These are phyloP conservation scores for Anhinga anhinga DNA, from an alignment of 2,113 vertebrate genomes.

Conservation along the genomic window DNA sequence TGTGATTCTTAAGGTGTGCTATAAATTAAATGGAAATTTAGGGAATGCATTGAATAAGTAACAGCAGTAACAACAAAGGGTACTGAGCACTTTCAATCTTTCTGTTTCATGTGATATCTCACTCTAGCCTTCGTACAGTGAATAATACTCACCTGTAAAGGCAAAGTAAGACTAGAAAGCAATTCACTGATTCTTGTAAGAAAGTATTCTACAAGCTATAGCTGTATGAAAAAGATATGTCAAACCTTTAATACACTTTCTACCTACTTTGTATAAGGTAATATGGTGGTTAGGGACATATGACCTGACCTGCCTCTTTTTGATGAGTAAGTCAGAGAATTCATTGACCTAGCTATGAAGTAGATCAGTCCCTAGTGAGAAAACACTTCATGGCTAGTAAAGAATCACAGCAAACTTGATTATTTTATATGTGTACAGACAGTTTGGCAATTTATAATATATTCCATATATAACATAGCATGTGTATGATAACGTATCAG, in stretches of 20 bases:
- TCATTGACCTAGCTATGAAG: not conserved
- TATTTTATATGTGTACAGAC: not conserved
- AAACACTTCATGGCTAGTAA: not conserved
- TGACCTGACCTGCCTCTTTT: not conserved
- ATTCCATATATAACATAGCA: not conserved
- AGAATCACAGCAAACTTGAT: not conserved
- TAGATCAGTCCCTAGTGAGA: not conserved
- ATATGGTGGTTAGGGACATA: not conserved
- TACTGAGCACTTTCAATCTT: not conserved
- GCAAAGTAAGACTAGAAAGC: conserved; percentile 1
- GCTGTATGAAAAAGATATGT: not conserved
- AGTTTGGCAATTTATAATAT: not conserved
- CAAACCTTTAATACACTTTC: not conserved
- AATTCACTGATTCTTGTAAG: not conserved
- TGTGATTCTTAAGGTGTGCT: not conserved
- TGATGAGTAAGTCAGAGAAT: not conserved
- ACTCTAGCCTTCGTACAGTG: not conserved
- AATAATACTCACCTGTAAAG: not conserved
- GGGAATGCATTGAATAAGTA: not conserved
- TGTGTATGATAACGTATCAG: too few relatives aligned
- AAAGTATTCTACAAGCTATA: not conserved
- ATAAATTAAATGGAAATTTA: not conserved
- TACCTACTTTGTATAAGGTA: not conserved
- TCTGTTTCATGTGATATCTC: not conserved
- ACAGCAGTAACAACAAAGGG: not conserved